Conservation (phyloP, 2,888 invertebrate species). For the Xanthia togata region DNA sequence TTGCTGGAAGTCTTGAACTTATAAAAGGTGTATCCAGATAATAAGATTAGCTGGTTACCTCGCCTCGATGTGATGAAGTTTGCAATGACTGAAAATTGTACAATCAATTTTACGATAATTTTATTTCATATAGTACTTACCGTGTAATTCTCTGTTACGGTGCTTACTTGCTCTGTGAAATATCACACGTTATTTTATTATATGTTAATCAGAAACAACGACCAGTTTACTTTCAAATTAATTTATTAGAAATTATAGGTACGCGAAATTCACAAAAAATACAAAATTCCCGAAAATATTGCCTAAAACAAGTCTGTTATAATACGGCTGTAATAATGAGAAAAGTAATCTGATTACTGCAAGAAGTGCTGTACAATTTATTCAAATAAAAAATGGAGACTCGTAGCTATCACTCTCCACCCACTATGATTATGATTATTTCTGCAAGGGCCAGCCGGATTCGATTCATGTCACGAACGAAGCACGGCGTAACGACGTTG, state of each 20-base stretch:
- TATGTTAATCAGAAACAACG: background rate
- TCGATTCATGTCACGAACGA: background rate
- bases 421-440: background rate
- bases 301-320: background rate
- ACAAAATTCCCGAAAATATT: background rate
- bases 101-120: background rate
- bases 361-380: background rate
- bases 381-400: background rate
- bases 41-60: constrained; percentile 8
- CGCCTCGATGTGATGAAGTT: constrained; percentile 9
- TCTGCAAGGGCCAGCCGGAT: background rate
- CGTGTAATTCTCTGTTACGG: background rate
- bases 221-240: background rate
- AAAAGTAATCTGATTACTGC: background rate
- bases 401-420: background rate
- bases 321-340: background rate
- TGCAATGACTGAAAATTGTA: constrained; percentile 4
- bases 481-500: background rate
- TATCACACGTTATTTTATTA: background rate
- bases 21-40: constrained; percentile 27
- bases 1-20: background rate
- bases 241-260: background rate
- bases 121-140: background rate
- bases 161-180: background rate
- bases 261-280: background rate